Evolutionary conservation across 64 coral and sea anemone species (phyloP).

Genomic region (Montipora foliosa): DNA sequence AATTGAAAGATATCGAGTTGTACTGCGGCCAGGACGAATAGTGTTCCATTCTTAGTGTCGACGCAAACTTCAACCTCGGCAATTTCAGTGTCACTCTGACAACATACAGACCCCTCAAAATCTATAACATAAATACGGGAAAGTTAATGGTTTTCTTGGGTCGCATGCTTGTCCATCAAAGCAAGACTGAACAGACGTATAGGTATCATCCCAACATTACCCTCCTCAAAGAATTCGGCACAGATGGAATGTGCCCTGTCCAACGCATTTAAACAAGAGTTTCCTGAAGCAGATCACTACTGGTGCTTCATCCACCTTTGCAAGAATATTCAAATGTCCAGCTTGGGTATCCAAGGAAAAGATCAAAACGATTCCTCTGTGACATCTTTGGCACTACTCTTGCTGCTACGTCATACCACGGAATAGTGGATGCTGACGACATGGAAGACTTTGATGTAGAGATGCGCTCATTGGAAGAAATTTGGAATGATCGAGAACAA

Average conservation of each 20-base stretch:
- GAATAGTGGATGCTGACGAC: constrained; percentile 21
- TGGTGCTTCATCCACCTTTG: constrained; percentile 36
- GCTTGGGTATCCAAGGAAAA: constrained; percentile 17
- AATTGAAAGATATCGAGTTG: constrained; percentile 44
- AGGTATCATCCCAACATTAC: constrained; percentile 3
- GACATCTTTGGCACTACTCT: constrained; percentile 22
- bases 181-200: constrained; percentile 34
- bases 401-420: neutral
- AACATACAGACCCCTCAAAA: constrained; percentile 40
- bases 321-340: constrained; percentile 18
- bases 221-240: constrained; percentile 30
- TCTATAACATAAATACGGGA: constrained; percentile 16
- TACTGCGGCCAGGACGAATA: neutral
- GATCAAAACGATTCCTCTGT: neutral
- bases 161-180: constrained; percentile 37
- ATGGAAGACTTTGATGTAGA: constrained; percentile 23
- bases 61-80: constrained; percentile 38
- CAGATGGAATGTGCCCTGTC: constrained; percentile 17
- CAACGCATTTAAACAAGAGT: constrained; percentile 50
- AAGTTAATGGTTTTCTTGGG: constrained; percentile 39
- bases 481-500: constrained; percentile 42
- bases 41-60: constrained; percentile 36
- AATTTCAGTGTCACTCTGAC: constrained; percentile 50
- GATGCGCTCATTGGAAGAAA: constrained; percentile 2
- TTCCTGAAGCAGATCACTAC: constrained; percentile 15